Percentiles rank a stretch among this genome's conserved stretches.
Conservation (phyloP, 2,797 vertebrate genomes). For the Takifugu rubripes region DNA sequence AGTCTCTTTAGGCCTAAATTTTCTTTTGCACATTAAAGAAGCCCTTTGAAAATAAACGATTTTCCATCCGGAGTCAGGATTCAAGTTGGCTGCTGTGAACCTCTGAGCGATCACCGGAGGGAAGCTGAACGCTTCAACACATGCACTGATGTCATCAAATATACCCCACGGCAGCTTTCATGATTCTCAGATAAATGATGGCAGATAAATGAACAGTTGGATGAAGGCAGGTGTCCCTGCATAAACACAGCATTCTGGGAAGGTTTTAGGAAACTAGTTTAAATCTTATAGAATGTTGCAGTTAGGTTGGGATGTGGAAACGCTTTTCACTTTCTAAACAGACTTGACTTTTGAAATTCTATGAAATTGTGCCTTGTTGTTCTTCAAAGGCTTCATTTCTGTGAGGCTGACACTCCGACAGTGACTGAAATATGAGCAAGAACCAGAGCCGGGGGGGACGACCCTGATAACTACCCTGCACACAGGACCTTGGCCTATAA, state of each 20-base stretch:
- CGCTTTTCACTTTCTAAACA: no score
- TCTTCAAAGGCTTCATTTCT: no score
- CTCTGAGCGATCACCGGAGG: constrained; percentile 5
- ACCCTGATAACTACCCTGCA: constrained; percentile 22
- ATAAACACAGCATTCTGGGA: no score
- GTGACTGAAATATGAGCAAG: constrained; percentile 18
- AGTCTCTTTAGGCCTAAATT: constrained; percentile 19
- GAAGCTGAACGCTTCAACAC: constrained; percentile 51
- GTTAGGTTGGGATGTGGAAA: no score
- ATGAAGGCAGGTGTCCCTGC: no score
- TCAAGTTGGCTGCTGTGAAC: constrained; percentile 46
- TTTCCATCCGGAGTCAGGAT: constrained; percentile 40
- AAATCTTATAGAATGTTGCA: no score
- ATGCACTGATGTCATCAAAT: constrained; percentile 30
- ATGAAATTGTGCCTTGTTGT: no score
- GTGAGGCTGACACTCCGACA: not conserved
- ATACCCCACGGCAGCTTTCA: constrained; percentile 14
- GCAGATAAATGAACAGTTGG: no score
- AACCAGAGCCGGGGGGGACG: constrained; percentile 23
- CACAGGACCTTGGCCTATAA: constrained; percentile 34
- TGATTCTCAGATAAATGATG: constrained; percentile 16
- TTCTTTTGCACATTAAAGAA: constrained; percentile 28
- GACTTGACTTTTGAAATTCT: no score
- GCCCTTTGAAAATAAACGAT: constrained; percentile 25
- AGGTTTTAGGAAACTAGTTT: no score